Base-by-base conservation (phyloP, 1,140 invertebrate species). In the Nomia melanderi region DNA sequence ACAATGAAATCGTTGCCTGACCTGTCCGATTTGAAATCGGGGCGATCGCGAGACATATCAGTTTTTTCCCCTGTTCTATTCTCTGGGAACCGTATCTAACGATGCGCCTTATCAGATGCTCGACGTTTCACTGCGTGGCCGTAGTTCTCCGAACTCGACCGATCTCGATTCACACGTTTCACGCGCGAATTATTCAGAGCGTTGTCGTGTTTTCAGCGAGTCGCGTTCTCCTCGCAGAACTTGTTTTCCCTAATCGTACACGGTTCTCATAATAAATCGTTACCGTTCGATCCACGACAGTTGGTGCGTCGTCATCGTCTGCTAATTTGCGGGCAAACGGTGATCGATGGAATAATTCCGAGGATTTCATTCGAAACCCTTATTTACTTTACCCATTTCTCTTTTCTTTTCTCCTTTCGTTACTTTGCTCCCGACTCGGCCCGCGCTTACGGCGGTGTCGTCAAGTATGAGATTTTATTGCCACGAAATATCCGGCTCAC, bases 401-500 rank as follows among this genome's bases (percentile, higher is more conserved):
- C 20, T 7, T 8, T 20, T 47, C 5, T 47, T 20, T 17, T 25
- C 5, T 25, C n/a, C 44, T 14, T 14, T 12, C 14, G 8, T 14
- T 17, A 17, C 41, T 23, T 75, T n/a, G 31, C 47, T 54, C 47
- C 47, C 11, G 1, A n/a, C 14, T 33, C 27, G 39, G 25, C 62
- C 41, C 29, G n/a, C 66, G 72, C 70, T 50, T 56, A 56, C 63
- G 74, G 33, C 8, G 56, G 50, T 71, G 79, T 82, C 75, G 78
- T 79, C 72, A 76, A 50, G 44, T 66, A 77, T 67, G 73, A 77
- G 76, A 82, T 74, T 82, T 75, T 78, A 79, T 71, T 78, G 75
- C 56, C 50, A 31, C 59, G 63, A 88, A 88, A 88, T 88, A 88
- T 89, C 82, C 75, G 73, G 63, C 76, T 86, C 85, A 87, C 87